Evolutionary conservation across 1,140 invertebrate genomes (phyloP).

Genomic region (Habropoda laboriosa): DNA sequence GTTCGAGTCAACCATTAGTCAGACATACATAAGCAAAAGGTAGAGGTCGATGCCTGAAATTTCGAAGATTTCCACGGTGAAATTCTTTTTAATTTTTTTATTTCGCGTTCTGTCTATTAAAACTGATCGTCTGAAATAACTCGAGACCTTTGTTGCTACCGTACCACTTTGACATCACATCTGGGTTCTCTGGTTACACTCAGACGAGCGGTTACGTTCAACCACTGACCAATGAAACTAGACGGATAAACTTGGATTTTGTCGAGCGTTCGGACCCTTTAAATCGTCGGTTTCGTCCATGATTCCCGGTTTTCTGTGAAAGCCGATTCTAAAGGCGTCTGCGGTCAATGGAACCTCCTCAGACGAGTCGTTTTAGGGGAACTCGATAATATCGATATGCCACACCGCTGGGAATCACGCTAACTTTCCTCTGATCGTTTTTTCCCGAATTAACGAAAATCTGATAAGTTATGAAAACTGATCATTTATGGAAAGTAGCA

Average conservation of each 20-base stretch:
- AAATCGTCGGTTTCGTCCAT: slow-evolving; percentile 25
- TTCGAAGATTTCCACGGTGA: neutral
- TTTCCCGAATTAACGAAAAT: neutral
- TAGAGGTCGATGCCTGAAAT: too few species aligned
- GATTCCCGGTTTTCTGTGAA: slow-evolving; percentile 6
- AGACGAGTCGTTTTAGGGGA: slow-evolving; percentile 3
- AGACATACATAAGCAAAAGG: neutral
- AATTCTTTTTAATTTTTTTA: neutral
- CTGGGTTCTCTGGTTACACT: slow-evolving; percentile 50
- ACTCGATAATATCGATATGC: neutral
- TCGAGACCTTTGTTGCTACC: neutral
- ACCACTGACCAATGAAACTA: slow-evolving; percentile 42
- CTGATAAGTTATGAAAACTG: too few species aligned
- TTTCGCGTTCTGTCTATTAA: neutral
- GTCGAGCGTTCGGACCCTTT: slow-evolving; percentile 19
- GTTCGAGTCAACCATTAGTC: neutral
- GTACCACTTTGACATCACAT: slow-evolving; percentile 50
- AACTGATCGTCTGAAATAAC: neutral
- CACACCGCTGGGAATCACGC: neutral
- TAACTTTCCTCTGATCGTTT: neutral
- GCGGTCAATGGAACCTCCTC: neutral
- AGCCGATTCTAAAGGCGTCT: slow-evolving; percentile 19
- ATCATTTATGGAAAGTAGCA: too few species aligned
- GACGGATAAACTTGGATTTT: slow-evolving; percentile 55
- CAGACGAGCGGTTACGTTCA: slow-evolving; percentile 30